These are phyloP conservation scores for Pagrus major DNA, from an alignment of 2,113 vertebrate genomes.

Conservation along the genomic window DNA sequence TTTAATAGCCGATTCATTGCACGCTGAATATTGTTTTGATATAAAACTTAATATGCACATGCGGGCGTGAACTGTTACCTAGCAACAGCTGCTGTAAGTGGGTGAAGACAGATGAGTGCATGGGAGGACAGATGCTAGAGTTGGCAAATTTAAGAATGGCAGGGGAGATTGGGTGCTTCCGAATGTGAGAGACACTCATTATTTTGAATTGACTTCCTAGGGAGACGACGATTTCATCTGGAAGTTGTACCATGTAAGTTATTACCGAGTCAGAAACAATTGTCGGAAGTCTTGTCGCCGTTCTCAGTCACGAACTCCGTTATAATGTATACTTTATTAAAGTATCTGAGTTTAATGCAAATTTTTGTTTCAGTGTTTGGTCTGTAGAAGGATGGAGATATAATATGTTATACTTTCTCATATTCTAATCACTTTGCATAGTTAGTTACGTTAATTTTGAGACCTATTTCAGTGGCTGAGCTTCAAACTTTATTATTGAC, in stretches of 20 bases:
- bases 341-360: neutral
- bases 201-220: slow-evolving; percentile 23
- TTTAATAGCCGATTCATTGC: slow-evolving; percentile 36
- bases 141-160: slow-evolving; percentile 46
- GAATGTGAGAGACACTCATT: slow-evolving; percentile 30
- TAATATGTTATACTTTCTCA: neutral
- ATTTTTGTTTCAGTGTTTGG: neutral
- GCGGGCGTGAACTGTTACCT: slow-evolving; percentile 59
- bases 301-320: neutral
- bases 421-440: neutral
- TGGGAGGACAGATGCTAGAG: slow-evolving; percentile 36
- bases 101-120: slow-evolving; percentile 44
- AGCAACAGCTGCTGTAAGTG: slow-evolving; percentile 71
- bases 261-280: neutral
- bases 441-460: neutral
- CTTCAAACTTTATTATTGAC: neutral
- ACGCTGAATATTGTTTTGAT: slow-evolving; percentile 43
- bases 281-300: neutral
- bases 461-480: neutral
- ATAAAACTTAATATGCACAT: slow-evolving; percentile 44
- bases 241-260: neutral
- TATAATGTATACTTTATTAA: neutral
- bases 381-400: neutral
- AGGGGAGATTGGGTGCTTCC: slow-evolving; percentile 28
- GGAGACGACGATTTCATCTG: neutral